Base-by-base conservation (phyloP, 2,888 invertebrate genomes). In the Thelaira solivaga region DNA sequence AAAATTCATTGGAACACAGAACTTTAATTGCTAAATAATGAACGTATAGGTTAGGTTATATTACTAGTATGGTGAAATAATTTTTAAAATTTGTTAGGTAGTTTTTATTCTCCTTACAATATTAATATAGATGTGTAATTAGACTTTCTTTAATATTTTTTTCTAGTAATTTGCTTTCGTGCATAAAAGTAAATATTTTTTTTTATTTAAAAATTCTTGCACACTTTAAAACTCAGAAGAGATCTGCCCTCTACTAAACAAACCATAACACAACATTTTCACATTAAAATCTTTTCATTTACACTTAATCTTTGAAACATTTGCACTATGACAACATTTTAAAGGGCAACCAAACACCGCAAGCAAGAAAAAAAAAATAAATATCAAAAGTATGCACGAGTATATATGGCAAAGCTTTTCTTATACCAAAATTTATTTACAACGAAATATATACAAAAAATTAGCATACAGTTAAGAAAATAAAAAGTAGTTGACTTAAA, bases 371-470 rank as follows among this genome's bases (percentile, higher is more conserved):
- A 16, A 8, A 7, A n/a, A 47, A 18, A 4, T 4, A 43, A 36
- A 29, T 6, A 11, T 36, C 24, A 13, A 34, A n/a, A 59, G 61
- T 47, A 22, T n/a, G n/a, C n/a, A n/a, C n/a, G n/a, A n/a, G n/a
- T n/a, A n/a, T n/a, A n/a, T n/a, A n/a, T n/a, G n/a, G n/a, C n/a
- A n/a, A n/a, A n/a, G n/a, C n/a, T n/a, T n/a, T n/a, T n/a, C n/a
- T n/a, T n/a, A n/a, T n/a, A n/a, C n/a, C 16, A 57, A 65, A 57
- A 65, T 64, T 43, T 73, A 53, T 74, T 67, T 74, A 68, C 43
- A 62, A 26, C n/a, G 43, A 71, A 55, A 43, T 18, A 34, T 34
- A 59, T n/a, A n/a, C n/a, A 76, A 76, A 76, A 71, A 71, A 76
- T 64, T 71, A 29, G 51, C 76, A 69, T 69, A 62, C 20, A 26